Conservation (phyloP, 2,888 invertebrate species). For the Trypoxylon attenuatum region DNA sequence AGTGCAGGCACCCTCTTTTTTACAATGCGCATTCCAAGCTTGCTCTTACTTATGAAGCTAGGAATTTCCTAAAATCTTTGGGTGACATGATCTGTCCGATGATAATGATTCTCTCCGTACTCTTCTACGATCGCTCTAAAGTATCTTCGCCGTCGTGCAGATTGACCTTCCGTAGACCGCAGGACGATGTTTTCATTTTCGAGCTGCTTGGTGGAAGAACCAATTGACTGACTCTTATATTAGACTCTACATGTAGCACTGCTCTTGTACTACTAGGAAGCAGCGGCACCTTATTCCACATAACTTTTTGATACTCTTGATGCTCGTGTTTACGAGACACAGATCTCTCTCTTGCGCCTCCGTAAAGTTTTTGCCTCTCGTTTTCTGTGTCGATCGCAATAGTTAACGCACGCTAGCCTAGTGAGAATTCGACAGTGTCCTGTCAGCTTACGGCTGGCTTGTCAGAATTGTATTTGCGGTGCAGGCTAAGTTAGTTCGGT, state of each 20-base stretch:
- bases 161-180: neutral
- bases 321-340: neutral
- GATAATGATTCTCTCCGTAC: constrained; percentile 41
- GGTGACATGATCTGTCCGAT: neutral
- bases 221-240: constrained; percentile 70
- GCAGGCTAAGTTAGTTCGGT: too few species aligned
- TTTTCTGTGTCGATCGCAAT: neutral
- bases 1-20: constrained; percentile 43
- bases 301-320: constrained; percentile 26
- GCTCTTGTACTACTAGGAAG: too few species aligned
- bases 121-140: constrained; percentile 29
- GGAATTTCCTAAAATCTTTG: neutral
- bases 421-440: neutral
- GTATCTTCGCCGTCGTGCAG: constrained; percentile 16
- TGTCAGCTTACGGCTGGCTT: too few species aligned
- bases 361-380: neutral
- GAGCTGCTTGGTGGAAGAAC: constrained; percentile 19
- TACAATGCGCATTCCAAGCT: neutral
- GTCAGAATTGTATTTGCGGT: too few species aligned
- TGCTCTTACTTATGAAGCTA: neutral
- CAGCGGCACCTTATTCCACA: constrained; percentile 44
- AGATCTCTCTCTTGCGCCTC: neutral
- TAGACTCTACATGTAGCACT: constrained; percentile 65
- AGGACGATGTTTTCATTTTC: neutral
- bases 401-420: neutral